Evolutionary conservation across 2,113 vertebrate species (phyloP), one percentile per base, ranked within the genome.

Genomic region (Bombycilla garrulus): DNA sequence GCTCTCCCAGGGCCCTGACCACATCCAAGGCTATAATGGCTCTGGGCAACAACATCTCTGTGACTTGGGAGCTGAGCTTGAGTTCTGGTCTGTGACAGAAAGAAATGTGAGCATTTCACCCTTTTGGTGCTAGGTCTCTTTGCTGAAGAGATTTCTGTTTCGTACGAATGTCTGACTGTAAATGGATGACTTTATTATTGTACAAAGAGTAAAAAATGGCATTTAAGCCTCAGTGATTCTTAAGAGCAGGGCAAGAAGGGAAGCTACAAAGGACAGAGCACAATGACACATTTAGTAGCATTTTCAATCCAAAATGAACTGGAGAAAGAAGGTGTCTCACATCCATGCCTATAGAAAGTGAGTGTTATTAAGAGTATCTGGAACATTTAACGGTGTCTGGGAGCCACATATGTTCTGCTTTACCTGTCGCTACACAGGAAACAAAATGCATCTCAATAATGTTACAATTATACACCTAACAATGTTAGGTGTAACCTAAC

Each of bases 21-120:
- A 20, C 23, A 28, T 21, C 36, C 11, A 47, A 61, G 20, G 29
- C 25, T 66, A 0, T 17, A 26, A 45, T 11, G 4, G 22, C n/a
- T 28, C 38, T 57, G 76, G 29, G 9, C 14, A 29, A 10, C 8
- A 26, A 10, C 31, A 56, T 3, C 36, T 51, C 5, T 0, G 5
- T 33, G 42, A 12, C 15, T 51, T 53, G 18, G 54, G 24, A 62
- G 53, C 47, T 50, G 61, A 51, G 36, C 12, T 29, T 57, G 66
- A 57, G 14, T 23, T 61, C 70, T 70, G 62, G 26, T 29, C 38
- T 51, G 29, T 15, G 29, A 58, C 4, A 65, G 31, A 28, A 51
- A 56, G 33, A 61, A 74, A 71, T 12, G 33, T 12, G 25, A 81
- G 15, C 42, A 81, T 76, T 86, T 54, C 11, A 15, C 12, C 28